phyloP scores from a whole-genome alignment of 2,113 vertebrate genomes.

The Xyrauchen texanus region DNA sequence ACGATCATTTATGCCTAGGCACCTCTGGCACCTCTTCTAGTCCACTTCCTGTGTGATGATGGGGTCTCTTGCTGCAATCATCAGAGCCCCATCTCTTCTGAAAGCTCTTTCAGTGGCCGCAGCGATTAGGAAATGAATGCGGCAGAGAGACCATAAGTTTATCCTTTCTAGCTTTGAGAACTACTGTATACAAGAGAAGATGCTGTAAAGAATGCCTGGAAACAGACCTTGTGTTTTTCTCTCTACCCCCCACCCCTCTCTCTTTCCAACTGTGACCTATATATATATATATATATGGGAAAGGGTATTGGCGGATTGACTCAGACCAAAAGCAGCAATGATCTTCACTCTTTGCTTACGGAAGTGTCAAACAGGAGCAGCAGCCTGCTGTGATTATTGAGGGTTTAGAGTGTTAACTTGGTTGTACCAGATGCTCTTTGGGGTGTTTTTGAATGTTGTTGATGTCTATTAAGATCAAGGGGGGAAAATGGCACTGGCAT shows the following conservation, averaged over 20 bases:
- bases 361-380: background rate
- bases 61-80: conserved; percentile 4
- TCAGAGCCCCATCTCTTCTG: background rate
- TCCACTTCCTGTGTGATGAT: conserved; percentile 12
- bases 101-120: background rate
- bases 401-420: background rate
- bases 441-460: background rate
- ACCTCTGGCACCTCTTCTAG: background rate
- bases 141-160: background rate
- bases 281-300: conserved; percentile 17
- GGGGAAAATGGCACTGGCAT: background rate
- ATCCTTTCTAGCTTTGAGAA: conserved; percentile 1
- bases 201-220: background rate
- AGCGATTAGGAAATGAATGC: conserved; percentile 20
- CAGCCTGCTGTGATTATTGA: background rate
- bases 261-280: conserved; percentile 4
- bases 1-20: background rate
- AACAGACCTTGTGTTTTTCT: conserved; percentile 1
- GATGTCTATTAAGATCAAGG: background rate
- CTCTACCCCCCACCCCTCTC: background rate
- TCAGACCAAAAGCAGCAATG: background rate
- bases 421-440: background rate
- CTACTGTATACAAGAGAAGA: background rate
- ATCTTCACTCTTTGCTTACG: background rate
- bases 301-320: background rate